Evolutionary conservation across 2,113 vertebrate genomes (phyloP).

Genomic region (Madoqua kirkii): DNA sequence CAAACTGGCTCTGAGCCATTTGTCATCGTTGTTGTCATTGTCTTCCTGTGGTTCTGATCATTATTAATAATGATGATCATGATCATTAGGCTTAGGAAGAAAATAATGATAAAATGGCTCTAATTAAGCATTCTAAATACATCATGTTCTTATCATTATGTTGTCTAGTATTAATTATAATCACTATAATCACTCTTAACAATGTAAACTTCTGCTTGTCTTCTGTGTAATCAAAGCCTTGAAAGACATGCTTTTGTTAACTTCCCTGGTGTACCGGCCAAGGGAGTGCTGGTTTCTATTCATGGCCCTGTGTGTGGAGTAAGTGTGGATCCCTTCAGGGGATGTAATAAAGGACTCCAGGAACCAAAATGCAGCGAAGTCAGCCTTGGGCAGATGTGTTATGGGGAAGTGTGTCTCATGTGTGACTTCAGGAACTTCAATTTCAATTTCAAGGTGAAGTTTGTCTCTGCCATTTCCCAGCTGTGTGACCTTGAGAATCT

Average conservation of each 20-base stretch:
- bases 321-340: not conserved
- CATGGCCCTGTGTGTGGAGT: not conserved
- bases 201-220: slow-evolving; percentile 58
- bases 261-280: not conserved
- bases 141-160: slow-evolving; percentile 53
- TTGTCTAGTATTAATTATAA: slow-evolving; percentile 67
- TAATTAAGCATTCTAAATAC: slow-evolving; percentile 63
- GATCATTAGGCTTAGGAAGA: slow-evolving; percentile 59
- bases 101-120: slow-evolving; percentile 65
- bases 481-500: not conserved
- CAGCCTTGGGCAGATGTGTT: not conserved
- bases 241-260: slow-evolving; percentile 12
- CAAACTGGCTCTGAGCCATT: not conserved
- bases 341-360: not conserved
- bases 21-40: not conserved
- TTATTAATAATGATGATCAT: slow-evolving; percentile 65
- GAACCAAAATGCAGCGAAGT: not conserved
- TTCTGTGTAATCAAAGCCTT: slow-evolving; percentile 46
- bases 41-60: slow-evolving; percentile 51
- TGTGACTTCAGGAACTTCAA: not conserved
- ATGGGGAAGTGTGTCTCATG: not conserved
- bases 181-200: slow-evolving; percentile 50
- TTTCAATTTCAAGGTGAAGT: not conserved
- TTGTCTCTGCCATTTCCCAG: not conserved
- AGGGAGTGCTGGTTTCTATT: not conserved